Evolutionary conservation across 2,797 vertebrate genomes (phyloP), one percentile per base, ranked within the genome.

Genomic region (Allobates femoralis): DNA sequence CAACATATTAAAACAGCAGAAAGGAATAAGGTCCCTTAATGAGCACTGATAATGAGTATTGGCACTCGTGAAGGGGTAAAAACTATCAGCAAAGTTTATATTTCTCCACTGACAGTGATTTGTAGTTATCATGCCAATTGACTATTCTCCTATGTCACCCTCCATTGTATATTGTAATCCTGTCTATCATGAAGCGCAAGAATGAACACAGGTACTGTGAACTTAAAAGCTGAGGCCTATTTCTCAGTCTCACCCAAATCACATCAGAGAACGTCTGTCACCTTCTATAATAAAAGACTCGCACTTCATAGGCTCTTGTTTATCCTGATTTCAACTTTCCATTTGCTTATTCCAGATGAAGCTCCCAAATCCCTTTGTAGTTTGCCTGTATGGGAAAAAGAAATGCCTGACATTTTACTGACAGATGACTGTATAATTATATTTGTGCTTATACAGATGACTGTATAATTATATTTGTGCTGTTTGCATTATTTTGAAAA

Each of bases 151-250:
- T 84, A 12, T 62, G 87, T n/a, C 11, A n/a, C 41, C 23, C 66
- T 87, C 82, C 60, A 83, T 3, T 55, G 89, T 91, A 89, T n/a
- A 19, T 41, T 84, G 32, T 88, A 90, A 91, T 89, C 15, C 28
- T 87, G 66, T n/a, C 37, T 87, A 69, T 83, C 28, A 85, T 3
- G 28, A 92, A 90, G 67, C 86, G 21, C 21, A 90, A 90, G 46
- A 56, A 83, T 89, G 80, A 89, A 87, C 64, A 89, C 77, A 89
- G 91, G 85, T 86, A 89, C 81, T 89, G 75, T 74, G 78, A 89
- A 79, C 83, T 50, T 78, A 30, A 69, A 7, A 84, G 56, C 58
- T 84, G 88, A 90, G 88, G 79, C 86, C 87, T 21, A 50, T 90
- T 60, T 92, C 81, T 88, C 85, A 89, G 60, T 86, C 51, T 88